Evolutionary conservation across 2,888 invertebrate species (phyloP).

Genomic region (Rambutsinella grinnellia): DNA sequence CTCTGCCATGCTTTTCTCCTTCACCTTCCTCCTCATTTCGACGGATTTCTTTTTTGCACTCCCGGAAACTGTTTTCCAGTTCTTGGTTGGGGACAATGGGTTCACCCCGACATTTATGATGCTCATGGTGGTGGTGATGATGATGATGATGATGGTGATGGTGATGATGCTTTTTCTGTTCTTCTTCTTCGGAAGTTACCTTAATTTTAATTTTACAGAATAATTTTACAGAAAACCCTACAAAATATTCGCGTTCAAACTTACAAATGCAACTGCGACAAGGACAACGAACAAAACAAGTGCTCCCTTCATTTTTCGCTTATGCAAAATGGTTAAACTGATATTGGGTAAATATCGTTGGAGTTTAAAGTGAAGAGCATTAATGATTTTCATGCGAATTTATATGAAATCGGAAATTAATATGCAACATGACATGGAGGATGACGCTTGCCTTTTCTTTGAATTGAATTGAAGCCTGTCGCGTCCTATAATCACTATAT

Average conservation of each 20-base stretch:
- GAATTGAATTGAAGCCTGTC: too few relatives aligned
- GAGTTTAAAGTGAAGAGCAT: too few relatives aligned
- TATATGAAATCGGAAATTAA: too few relatives aligned
- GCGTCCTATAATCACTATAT: too few relatives aligned
- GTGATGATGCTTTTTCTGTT: slow-evolving; percentile 10
- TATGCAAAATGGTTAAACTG: too few relatives aligned
- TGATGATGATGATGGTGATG: slow-evolving; percentile 21
- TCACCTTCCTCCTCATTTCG: slow-evolving; percentile 19
- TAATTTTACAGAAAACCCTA: neutral
- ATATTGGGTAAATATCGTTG: too few relatives aligned
- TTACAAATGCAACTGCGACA: slow-evolving; percentile 6
- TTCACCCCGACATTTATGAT: slow-evolving; percentile 28
- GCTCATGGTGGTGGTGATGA: slow-evolving; percentile 13
- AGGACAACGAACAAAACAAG: neutral
- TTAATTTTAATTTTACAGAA: neutral
- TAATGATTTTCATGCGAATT: too few relatives aligned
- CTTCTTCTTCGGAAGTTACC: neutral
- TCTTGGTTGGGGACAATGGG: slow-evolving; percentile 12
- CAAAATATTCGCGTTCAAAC: neutral
- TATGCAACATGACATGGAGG: too few relatives aligned
- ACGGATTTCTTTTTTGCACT: slow-evolving; percentile 21
- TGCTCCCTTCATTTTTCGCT: neutral
- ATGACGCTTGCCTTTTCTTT: too few relatives aligned
- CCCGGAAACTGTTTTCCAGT: slow-evolving; percentile 10
- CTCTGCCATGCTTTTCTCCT: slow-evolving; percentile 9